Conservation (phyloP, 2,797 vertebrate species). For the Pristis pectinata region DNA sequence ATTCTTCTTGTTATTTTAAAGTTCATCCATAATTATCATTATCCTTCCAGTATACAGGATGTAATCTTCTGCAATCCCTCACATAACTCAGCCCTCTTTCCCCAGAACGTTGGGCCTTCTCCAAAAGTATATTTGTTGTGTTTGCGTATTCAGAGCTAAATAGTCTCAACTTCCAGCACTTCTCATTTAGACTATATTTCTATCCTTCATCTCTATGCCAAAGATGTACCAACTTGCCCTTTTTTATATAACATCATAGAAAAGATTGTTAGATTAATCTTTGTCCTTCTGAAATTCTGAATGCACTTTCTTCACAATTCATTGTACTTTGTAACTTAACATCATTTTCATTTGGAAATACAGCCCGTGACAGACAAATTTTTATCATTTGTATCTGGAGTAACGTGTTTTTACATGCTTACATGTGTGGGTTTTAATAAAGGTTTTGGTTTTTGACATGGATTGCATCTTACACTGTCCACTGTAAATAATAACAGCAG, state of each 20-base stretch:
- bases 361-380: background rate
- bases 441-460: background rate
- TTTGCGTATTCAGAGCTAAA: background rate
- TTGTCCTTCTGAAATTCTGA: background rate
- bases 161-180: background rate
- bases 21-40: background rate
- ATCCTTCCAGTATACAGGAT: background rate
- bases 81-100: background rate
- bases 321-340: background rate
- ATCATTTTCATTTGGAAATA: background rate
- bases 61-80: background rate
- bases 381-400: background rate
- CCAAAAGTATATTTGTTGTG: background rate
- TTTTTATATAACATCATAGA: background rate
- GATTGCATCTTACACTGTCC: background rate
- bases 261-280: background rate
- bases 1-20: background rate
- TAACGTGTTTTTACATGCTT: no score
- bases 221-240: background rate
- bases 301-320: background rate
- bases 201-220: background rate
- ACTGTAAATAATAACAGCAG: conserved; percentile 1
- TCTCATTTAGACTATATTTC: background rate
- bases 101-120: background rate
- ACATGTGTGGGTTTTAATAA: background rate